Conservation (phyloP, 1,140 invertebrate species). For the Drosophila equinoxialis region DNA sequence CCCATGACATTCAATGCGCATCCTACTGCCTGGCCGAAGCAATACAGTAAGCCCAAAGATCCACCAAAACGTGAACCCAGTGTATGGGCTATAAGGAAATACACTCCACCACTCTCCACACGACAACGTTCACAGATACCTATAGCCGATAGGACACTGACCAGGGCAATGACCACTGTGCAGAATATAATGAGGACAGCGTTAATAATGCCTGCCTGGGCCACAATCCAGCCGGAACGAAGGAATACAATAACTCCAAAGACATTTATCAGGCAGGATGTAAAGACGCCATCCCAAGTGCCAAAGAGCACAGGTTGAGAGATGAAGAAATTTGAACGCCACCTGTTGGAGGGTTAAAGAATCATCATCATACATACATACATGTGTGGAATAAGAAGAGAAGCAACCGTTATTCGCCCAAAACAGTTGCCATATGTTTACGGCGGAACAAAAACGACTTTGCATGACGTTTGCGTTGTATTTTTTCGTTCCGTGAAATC, state of each 20-base stretch:
- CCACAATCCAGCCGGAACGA: conserved; percentile 98
- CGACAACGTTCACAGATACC: conserved; percentile 97
- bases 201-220: conserved; percentile 95
- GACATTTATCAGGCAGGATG: conserved; percentile 96
- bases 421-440: neutral
- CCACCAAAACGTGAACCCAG: conserved; percentile 96
- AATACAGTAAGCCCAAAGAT: conserved; percentile 95
- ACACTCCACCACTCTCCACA: conserved; percentile 97
- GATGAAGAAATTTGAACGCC: conserved; percentile 96
- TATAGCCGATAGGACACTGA: conserved; percentile 96
- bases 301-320: conserved; percentile 97
- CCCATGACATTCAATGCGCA: conserved; percentile 97
- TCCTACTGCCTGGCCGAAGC: conserved; percentile 98
- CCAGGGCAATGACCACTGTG: conserved; percentile 92
- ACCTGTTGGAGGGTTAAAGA: conserved; percentile 85
- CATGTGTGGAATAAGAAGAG: neutral
- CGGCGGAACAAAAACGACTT: neutral
- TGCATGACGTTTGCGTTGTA: neutral
- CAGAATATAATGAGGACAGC: conserved; percentile 94
- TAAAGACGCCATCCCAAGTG: conserved; percentile 96
- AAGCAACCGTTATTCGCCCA: neutral
- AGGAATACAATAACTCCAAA: conserved; percentile 99
- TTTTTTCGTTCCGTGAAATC: neutral
- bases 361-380: neutral
- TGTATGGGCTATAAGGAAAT: conserved; percentile 96